phyloP scores from a whole-genome alignment of 1,140 invertebrate species.

The Goniozus legneri region DNA sequence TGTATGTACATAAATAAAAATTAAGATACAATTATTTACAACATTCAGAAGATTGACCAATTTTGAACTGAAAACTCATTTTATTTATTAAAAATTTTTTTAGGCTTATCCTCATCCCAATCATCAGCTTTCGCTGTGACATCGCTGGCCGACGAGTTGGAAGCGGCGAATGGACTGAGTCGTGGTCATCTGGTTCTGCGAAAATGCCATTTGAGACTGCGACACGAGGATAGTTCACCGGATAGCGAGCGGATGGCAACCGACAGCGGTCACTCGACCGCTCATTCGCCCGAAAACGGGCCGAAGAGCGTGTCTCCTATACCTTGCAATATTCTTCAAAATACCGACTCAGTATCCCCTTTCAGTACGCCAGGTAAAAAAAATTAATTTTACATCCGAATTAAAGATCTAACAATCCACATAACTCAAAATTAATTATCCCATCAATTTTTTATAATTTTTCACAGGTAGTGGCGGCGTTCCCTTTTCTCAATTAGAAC shows the following conservation, averaged over 20 bases:
- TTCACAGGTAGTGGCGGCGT: slow-evolving; percentile 60
- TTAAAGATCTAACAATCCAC: too few relatives aligned
- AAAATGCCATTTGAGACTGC: slow-evolving; percentile 62
- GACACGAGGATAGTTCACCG: slow-evolving; percentile 78
- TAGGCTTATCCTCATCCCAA: too few relatives aligned
- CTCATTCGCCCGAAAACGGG: slow-evolving; percentile 80
- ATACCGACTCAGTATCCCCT: slow-evolving; percentile 45
- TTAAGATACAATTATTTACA: too few relatives aligned
- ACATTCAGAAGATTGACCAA: too few relatives aligned
- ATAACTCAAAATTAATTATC: slow-evolving; percentile 8
- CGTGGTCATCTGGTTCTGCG: slow-evolving; percentile 65
- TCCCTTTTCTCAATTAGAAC: slow-evolving; percentile 76
- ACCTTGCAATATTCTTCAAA: slow-evolving; percentile 43
- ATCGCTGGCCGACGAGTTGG: slow-evolving; percentile 71
- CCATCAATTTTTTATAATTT: background rate
- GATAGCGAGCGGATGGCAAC: slow-evolving; percentile 79
- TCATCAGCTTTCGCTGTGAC: too few relatives aligned
- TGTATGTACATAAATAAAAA: too few relatives aligned
- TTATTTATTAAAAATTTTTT: background rate
- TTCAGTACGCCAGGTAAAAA: slow-evolving; percentile 45
- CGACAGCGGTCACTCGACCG: slow-evolving; percentile 86
- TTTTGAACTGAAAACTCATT: background rate
- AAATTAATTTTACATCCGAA: too few relatives aligned
- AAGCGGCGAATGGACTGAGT: slow-evolving; percentile 24
- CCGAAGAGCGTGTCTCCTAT: slow-evolving; percentile 79